Conservation (phyloP, 2,113 vertebrate species). For the Lagopus muta region DNA sequence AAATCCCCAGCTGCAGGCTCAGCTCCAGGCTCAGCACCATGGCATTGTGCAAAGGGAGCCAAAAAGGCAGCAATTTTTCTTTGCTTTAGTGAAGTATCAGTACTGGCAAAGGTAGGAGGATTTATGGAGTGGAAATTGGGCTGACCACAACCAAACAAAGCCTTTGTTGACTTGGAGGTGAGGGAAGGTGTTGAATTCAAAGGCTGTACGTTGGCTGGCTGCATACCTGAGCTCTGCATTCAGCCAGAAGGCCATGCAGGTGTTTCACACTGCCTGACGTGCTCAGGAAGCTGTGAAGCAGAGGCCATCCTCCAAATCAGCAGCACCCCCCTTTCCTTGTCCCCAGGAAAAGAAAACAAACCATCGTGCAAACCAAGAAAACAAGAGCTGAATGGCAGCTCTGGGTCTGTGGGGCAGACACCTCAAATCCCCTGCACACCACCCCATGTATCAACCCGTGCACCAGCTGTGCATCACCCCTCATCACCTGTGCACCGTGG, state of each 20-base stretch:
- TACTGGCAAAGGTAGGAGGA: neutral
- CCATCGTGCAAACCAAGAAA: neutral
- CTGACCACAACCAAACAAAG: neutral
- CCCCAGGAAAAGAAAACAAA: neutral
- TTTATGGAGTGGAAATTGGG: neutral
- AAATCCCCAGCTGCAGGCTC: neutral
- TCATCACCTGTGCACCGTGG: neutral
- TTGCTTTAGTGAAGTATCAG: neutral
- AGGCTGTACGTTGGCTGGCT: neutral
- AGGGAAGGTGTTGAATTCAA: neutral
- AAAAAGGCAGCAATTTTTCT: neutral
- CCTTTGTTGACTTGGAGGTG: neutral
- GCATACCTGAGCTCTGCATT: rapidly evolving
- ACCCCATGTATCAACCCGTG: too few species aligned
- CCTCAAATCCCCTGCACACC: neutral
- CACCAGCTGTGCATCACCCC: rapidly evolving
- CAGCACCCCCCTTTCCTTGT: rapidly evolving
- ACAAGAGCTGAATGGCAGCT: neutral
- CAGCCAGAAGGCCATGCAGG: neutral
- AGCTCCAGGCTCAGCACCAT: neutral
- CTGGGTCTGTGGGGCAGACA: neutral
- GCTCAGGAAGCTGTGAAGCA: neutral
- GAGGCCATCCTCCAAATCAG: neutral
- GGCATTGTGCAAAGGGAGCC: neutral
- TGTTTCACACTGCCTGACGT: neutral